A percentile compares a stretch with the other conserved stretches of the same genome.
phyloP scores from a whole-genome alignment of 2,888 invertebrate species.

The Drosophila mercatorum region DNA sequence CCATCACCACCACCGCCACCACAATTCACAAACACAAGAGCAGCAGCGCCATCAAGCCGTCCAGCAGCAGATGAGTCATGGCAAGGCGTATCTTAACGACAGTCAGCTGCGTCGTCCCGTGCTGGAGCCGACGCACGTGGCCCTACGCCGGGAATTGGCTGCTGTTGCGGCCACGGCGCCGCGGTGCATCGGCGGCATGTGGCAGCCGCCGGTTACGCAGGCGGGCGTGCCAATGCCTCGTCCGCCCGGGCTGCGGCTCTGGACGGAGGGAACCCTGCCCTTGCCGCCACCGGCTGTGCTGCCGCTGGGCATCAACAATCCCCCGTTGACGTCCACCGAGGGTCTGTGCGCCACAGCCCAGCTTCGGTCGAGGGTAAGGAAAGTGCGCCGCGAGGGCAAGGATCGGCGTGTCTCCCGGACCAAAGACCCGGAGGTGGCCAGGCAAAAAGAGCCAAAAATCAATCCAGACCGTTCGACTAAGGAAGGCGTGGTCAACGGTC shows the following conservation, averaged over 20 bases:
- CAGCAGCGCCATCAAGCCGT: background rate
- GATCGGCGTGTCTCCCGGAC: slow-evolving; percentile 7
- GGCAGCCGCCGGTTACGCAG: slow-evolving; percentile 37
- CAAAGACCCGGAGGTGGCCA: background rate
- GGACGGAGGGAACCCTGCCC: slow-evolving; percentile 11
- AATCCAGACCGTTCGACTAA: background rate
- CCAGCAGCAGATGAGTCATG: background rate
- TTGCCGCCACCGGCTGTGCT: background rate
- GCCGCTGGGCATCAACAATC: background rate
- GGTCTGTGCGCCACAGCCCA: background rate
- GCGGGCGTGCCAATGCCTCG: slow-evolving; percentile 4
- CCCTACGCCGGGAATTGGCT: slow-evolving; percentile 34
- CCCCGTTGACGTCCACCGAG: background rate
- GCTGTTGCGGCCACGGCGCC: slow-evolving; percentile 47
- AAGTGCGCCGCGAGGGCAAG: slow-evolving; percentile 24
- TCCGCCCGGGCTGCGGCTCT: background rate
- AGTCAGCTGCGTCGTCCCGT: background rate
- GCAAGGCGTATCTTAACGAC: background rate
- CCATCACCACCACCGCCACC: background rate
- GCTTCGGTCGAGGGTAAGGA: slow-evolving; percentile 6
- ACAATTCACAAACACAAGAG: background rate
- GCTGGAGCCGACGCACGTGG: slow-evolving; percentile 4
- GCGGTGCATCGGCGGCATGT: slow-evolving; percentile 12
- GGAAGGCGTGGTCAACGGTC: rapidly evolving
- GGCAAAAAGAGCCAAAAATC: background rate